Conservation (phyloP, 2,113 vertebrate genomes). For the Cryptotis parvus region DNA sequence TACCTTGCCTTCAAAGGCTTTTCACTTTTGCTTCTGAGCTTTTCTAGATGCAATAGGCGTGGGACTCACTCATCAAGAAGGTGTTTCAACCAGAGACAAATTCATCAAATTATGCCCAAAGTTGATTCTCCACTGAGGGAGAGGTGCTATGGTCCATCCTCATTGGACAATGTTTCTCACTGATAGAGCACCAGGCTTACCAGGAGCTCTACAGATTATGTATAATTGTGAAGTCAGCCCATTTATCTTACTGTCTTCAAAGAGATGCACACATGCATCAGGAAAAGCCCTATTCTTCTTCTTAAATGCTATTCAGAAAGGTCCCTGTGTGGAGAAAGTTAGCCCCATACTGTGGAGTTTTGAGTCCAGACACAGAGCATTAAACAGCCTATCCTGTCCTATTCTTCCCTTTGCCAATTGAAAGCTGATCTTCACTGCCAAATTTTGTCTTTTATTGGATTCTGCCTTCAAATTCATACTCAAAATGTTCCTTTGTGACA, state of each 20-base stretch:
- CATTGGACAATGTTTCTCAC: background rate
- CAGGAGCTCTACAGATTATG: background rate
- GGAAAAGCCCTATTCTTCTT: background rate
- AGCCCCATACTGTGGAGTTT: background rate
- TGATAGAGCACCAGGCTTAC: background rate
- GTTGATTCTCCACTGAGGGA: background rate
- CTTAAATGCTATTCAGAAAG: background rate
- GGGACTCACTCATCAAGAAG: background rate
- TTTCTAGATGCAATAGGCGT: background rate
- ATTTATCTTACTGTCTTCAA: background rate
- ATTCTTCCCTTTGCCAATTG: background rate
- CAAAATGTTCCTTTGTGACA: constrained; percentile 5
- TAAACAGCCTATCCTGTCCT: background rate
- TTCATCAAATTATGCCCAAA: background rate
- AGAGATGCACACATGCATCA: background rate
- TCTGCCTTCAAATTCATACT: background rate
- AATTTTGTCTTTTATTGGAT: background rate
- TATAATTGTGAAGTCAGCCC: background rate
- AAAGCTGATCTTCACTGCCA: background rate
- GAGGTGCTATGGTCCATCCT: background rate
- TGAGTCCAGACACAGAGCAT: background rate
- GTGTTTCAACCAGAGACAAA: background rate
- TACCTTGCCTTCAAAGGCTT: background rate
- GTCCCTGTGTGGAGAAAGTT: background rate
- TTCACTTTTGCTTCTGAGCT: background rate